Conservation (phyloP, 2,797 vertebrate species). For the Clarias platycephalus region DNA sequence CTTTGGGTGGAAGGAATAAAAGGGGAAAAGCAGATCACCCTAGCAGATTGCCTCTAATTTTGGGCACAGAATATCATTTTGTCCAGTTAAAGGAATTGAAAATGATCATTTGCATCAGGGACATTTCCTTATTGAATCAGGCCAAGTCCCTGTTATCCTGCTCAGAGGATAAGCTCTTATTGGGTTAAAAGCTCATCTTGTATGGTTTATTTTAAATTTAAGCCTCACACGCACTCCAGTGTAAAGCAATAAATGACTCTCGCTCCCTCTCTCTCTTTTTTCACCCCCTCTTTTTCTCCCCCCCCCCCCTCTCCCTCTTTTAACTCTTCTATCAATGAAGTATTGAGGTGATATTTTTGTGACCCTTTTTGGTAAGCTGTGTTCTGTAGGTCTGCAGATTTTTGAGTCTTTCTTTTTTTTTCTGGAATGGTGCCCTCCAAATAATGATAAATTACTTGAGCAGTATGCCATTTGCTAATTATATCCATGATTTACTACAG, state of each 20-base stretch:
- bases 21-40: constrained; percentile 74
- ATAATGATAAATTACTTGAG: constrained; percentile 99
- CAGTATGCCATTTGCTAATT: constrained; percentile 99
- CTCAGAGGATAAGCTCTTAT: constrained; percentile 82
- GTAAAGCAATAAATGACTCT: constrained; percentile 72
- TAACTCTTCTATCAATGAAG: constrained; percentile 87
- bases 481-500: constrained; percentile 99
- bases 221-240: constrained; percentile 75
- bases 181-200: constrained; percentile 85
- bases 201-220: constrained; percentile 83
- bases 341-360: constrained; percentile 93
- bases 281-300: constrained; percentile 63
- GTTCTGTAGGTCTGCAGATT: constrained; percentile 98
- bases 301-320: constrained; percentile 66
- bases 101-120: constrained; percentile 85
- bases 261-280: constrained; percentile 49
- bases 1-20: constrained; percentile 44
- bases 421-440: constrained; percentile 99
- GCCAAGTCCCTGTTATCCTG: constrained; percentile 77
- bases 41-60: constrained; percentile 80
- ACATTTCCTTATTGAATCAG: constrained; percentile 87
- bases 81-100: constrained; percentile 85
- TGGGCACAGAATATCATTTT: constrained; percentile 82
- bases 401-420: constrained; percentile 85
- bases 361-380: constrained; percentile 94